phyloP scores from a whole-genome alignment of 2,113 vertebrate genomes.

The Cyanocitta stelleri region DNA sequence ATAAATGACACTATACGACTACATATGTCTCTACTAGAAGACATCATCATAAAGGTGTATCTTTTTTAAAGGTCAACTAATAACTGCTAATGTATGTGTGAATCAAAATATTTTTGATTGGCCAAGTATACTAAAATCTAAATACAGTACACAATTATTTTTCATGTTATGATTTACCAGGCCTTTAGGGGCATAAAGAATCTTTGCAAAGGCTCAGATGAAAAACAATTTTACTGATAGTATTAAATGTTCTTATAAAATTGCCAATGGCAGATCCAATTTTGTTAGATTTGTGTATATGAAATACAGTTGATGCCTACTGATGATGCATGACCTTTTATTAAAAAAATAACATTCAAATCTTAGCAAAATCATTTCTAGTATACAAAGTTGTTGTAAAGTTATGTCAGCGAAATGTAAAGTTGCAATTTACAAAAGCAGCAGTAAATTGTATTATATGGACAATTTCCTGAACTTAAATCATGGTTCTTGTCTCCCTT shows the following conservation, averaged over 20 bases:
- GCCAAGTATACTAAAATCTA: constrained; percentile 61
- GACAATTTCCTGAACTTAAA: constrained; percentile 63
- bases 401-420: constrained; percentile 70
- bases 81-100: constrained; percentile 80
- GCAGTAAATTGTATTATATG: constrained; percentile 61
- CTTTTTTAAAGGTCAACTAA: constrained; percentile 78
- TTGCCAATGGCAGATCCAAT: constrained; percentile 59
- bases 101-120: constrained; percentile 66
- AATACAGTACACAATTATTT: constrained; percentile 56
- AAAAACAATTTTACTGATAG: constrained; percentile 47
- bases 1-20: constrained; percentile 77
- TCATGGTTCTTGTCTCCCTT: constrained; percentile 56
- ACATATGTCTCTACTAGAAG: constrained; percentile 78
- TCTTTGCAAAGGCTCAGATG: constrained; percentile 55
- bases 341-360: constrained; percentile 75
- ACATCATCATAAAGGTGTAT: constrained; percentile 71
- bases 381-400: constrained; percentile 78
- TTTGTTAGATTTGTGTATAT: constrained; percentile 24
- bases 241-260: constrained; percentile 70
- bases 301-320: constrained; percentile 55
- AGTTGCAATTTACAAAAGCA: constrained; percentile 78
- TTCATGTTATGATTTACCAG: constrained; percentile 33
- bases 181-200: constrained; percentile 52
- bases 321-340: constrained; percentile 57
- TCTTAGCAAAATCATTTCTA: constrained; percentile 77